These are phyloP conservation scores for Nineta flava DNA, from an alignment of 2,888 invertebrate species.

Conservation along the genomic window DNA sequence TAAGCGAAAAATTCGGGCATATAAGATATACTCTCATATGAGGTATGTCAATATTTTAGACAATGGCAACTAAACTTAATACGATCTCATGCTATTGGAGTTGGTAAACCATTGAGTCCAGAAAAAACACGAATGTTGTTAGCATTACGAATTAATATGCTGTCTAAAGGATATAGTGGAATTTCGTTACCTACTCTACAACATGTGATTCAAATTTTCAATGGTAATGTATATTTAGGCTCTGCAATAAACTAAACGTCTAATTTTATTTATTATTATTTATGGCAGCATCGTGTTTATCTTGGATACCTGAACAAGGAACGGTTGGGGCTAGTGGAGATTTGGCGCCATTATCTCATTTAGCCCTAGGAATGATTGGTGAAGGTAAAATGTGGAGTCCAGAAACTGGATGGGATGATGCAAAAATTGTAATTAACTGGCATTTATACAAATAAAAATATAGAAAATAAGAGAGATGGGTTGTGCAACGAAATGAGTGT, in stretches of 20 bases:
- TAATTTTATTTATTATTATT: not conserved
- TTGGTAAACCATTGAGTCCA: constrained; percentile 41
- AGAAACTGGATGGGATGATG: constrained; percentile 42
- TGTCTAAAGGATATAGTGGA: constrained; percentile 52
- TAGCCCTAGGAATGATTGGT: constrained; percentile 46
- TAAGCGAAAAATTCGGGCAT: too few relatives aligned
- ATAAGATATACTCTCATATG: too few relatives aligned
- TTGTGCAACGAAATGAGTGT: too few relatives aligned
- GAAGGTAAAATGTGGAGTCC: constrained; percentile 53
- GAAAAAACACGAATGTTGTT: constrained; percentile 42
- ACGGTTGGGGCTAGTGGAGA: constrained; percentile 47
- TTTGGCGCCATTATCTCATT: constrained; percentile 45
- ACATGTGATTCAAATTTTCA: constrained; percentile 44
- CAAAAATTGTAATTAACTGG: constrained; percentile 32
- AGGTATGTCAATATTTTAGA: constrained; percentile 24
- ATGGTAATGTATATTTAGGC: constrained; percentile 29
- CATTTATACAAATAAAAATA: not conserved
- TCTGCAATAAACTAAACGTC: not conserved
- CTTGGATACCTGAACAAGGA: constrained; percentile 50
- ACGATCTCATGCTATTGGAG: constrained; percentile 46
- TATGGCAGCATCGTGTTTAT: constrained; percentile 37
- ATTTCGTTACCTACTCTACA: constrained; percentile 38
- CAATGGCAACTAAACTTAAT: constrained; percentile 46
- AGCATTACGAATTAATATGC: constrained; percentile 44
- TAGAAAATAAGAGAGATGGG: not conserved